phyloP scores from a whole-genome alignment of 2,888 invertebrate genomes.

The Melanotus villosus region DNA sequence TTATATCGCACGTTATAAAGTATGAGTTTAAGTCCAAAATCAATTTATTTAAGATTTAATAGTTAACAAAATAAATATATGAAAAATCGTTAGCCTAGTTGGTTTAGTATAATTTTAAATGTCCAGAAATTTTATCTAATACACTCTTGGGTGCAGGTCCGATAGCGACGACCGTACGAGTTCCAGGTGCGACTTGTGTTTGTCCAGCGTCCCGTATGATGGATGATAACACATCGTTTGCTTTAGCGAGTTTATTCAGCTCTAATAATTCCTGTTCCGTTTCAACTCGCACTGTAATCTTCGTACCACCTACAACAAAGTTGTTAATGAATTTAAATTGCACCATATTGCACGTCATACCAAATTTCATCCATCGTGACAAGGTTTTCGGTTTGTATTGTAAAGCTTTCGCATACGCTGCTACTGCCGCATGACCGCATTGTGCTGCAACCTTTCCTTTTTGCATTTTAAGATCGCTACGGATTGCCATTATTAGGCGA shows the following conservation, averaged over 20 bases:
- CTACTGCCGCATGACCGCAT: conserved; percentile 95
- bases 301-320: conserved; percentile 77
- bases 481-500: conserved; percentile 88
- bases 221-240: conserved; percentile 79
- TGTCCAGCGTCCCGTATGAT: conserved; percentile 92
- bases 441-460: conserved; percentile 96
- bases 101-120: conserved; percentile 87
- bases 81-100: neutral
- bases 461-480: conserved; percentile 94
- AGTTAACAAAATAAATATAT: too few species aligned
- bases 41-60: too few species aligned
- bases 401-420: conserved; percentile 82
- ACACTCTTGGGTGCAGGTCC: conserved; percentile 89
- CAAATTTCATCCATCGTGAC: conserved; percentile 70
- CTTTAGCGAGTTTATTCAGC: conserved; percentile 79
- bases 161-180: conserved; percentile 90
- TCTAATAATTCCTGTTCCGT: conserved; percentile 80
- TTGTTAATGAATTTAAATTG: conserved; percentile 6
- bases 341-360: conserved; percentile 39
- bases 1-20: too few species aligned
- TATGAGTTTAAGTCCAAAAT: too few species aligned
- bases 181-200: conserved; percentile 92
- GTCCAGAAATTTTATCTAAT: conserved; percentile 88
- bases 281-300: conserved; percentile 88
- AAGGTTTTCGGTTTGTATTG: conserved; percentile 75